A percentile compares a stretch with the other conserved stretches of the same genome.
phyloP scores from a whole-genome alignment of 2,888 invertebrate species.

The Scaptomyza caliginosa region DNA sequence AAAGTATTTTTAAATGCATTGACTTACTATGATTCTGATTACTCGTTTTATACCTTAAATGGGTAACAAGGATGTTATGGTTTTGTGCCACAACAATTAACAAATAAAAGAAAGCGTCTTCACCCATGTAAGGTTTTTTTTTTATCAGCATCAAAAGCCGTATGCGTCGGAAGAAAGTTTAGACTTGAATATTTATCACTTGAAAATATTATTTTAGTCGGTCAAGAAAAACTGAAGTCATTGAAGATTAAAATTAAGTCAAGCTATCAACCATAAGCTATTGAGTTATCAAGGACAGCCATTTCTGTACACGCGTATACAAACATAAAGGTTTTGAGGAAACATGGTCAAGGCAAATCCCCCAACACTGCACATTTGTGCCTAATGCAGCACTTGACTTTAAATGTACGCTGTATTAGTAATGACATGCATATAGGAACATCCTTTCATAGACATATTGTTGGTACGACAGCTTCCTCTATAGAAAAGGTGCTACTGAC shows the following conservation, averaged over 20 bases:
- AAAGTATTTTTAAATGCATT: not conserved
- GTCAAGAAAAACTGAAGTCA: not conserved
- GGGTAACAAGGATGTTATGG: too few species aligned
- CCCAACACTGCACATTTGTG: constrained; percentile 18
- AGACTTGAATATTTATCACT: too few species aligned
- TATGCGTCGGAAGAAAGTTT: too few species aligned
- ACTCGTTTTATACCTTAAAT: too few species aligned
- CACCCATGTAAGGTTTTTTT: too few species aligned
- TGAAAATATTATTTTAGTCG: not conserved
- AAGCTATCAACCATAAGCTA: too few species aligned
- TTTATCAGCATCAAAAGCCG: too few species aligned
- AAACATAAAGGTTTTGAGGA: not conserved
- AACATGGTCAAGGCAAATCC: constrained; percentile 26
- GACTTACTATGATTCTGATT: not conserved
- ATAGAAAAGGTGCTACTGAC: constrained; percentile 79
- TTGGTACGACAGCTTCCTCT: constrained; percentile 10
- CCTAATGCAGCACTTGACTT: constrained; percentile 22
- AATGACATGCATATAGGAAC: constrained; percentile 23
- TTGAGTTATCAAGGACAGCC: too few species aligned
- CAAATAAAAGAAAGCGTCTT: too few species aligned
- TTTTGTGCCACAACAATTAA: too few species aligned
- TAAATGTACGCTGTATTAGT: constrained; percentile 36
- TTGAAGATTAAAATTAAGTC: not conserved
- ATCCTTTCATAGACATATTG: constrained; percentile 17
- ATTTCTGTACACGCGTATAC: not conserved